These are phyloP conservation scores for Aphelocoma californica DNA, from an alignment of 2,797 vertebrate genomes.

Conservation along the genomic window DNA sequence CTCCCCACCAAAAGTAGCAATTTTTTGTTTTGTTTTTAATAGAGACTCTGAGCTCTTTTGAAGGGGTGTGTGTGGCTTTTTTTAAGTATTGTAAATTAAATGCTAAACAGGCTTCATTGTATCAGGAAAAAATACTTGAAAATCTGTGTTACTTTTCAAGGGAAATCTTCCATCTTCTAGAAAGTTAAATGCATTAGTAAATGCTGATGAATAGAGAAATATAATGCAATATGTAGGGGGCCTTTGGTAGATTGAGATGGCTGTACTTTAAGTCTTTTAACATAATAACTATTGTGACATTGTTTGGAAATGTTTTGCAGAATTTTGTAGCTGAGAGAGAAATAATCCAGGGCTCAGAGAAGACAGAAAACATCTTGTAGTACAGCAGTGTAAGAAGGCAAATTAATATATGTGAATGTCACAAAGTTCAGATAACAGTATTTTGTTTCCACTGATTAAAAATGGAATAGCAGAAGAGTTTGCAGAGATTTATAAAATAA, in stretches of 20 bases:
- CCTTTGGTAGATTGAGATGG: background rate
- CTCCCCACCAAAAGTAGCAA: rapidly evolving
- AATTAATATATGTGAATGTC: background rate
- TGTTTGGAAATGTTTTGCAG: background rate
- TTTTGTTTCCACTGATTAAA: background rate
- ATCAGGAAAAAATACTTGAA: background rate
- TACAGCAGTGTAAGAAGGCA: background rate
- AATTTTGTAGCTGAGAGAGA: background rate
- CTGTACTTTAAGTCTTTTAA: background rate
- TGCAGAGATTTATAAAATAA: background rate
- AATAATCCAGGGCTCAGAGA: background rate
- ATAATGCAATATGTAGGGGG: background rate
- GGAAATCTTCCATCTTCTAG: background rate
- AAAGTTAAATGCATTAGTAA: background rate
- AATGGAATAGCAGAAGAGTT: background rate
- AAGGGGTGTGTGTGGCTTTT: rapidly evolving
- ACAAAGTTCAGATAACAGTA: background rate
- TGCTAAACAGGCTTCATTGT: background rate
- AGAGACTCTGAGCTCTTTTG: background rate
- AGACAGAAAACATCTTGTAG: background rate
- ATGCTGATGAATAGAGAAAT: background rate
- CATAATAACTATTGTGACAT: background rate
- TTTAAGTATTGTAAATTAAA: background rate
- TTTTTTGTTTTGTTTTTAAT: background rate
- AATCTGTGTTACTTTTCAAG: background rate